Evolutionary conservation across 2,888 invertebrate species (phyloP).

Genomic region (Polymixis lichenea): DNA sequence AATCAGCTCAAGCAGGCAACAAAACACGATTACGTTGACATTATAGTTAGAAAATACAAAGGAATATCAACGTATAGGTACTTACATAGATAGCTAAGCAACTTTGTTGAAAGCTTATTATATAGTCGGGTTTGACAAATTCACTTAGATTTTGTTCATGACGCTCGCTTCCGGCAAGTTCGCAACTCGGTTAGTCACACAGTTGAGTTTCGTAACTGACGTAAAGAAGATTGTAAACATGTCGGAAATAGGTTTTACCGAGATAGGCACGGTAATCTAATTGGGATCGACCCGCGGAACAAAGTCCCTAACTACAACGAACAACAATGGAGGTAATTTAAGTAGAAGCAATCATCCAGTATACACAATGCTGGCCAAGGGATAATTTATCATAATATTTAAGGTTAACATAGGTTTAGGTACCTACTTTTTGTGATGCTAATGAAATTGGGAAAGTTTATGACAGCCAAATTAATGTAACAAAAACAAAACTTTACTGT

Average conservation of each 20-base stretch:
- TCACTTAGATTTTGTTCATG: conserved; percentile 87
- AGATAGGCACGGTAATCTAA: conserved; percentile 66
- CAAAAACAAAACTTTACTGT: not conserved
- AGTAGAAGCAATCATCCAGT: conserved; percentile 39
- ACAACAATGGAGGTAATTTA: conserved; percentile 49
- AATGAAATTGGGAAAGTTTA: conserved; percentile 34
- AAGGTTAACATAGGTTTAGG: not conserved
- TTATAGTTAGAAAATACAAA: conserved; percentile 38
- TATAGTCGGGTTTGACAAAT: conserved; percentile 86
- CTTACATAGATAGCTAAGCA: conserved; percentile 75
- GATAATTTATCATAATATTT: conserved; percentile 44
- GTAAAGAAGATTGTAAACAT: conserved; percentile 76
- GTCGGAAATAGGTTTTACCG: conserved; percentile 74
- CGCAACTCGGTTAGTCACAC: conserved; percentile 80
- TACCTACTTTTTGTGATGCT: not conserved
- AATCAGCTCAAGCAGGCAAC: conserved; percentile 13
- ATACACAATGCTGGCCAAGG: conserved; percentile 23
- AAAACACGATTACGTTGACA: conserved; percentile 31
- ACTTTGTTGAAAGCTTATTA: conserved; percentile 85
- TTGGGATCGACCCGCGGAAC: conserved; percentile 58
- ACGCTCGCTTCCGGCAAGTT: conserved; percentile 81
- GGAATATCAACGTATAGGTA: conserved; percentile 48
- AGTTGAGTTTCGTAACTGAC: conserved; percentile 70
- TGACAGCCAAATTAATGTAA: not conserved
- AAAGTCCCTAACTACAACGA: conserved; percentile 54